Evolutionary conservation across 2,888 invertebrate species (phyloP).

Genomic region (Dicyrtomina minuta): DNA sequence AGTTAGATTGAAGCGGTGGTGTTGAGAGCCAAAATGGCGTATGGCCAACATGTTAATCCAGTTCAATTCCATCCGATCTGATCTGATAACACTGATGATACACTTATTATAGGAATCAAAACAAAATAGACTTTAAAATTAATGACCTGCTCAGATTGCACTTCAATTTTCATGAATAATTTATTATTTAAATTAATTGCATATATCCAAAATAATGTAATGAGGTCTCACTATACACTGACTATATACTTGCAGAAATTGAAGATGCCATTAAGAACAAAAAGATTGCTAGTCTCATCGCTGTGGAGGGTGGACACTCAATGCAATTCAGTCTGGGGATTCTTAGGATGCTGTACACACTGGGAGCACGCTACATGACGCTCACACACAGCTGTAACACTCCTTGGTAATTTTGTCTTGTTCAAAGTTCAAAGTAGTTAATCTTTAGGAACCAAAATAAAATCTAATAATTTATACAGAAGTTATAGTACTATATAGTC

Average conservation of each 20-base stretch:
- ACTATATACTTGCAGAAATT: conserved; percentile 58
- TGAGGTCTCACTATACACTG: no score
- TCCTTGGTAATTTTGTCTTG: conserved; percentile 63
- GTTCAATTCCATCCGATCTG: neutral
- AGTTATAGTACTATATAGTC: no score
- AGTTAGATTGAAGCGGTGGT: no score
- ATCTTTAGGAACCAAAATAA: no score
- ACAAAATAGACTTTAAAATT: conserved; percentile 9
- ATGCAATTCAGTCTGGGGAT: conserved; percentile 86
- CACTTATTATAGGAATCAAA: conserved; percentile 8
- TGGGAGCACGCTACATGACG: conserved; percentile 86
- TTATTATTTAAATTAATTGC: no score
- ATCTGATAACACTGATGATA: no score
- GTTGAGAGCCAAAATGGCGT: conserved; percentile 6
- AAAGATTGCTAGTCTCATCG: conserved; percentile 66
- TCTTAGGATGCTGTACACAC: conserved; percentile 80
- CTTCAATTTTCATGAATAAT: no score
- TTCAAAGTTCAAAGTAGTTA: conserved; percentile 9
- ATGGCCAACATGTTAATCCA: neutral
- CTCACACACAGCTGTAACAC: conserved; percentile 90
- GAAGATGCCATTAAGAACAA: conserved; percentile 58
- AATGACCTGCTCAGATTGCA: conserved; percentile 8
- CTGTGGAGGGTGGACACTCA: conserved; percentile 89
- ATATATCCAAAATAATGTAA: no score
- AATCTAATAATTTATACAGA: no score